Base-by-base conservation (phyloP, 2,888 invertebrate species). In the Seira sanloemensis region DNA sequence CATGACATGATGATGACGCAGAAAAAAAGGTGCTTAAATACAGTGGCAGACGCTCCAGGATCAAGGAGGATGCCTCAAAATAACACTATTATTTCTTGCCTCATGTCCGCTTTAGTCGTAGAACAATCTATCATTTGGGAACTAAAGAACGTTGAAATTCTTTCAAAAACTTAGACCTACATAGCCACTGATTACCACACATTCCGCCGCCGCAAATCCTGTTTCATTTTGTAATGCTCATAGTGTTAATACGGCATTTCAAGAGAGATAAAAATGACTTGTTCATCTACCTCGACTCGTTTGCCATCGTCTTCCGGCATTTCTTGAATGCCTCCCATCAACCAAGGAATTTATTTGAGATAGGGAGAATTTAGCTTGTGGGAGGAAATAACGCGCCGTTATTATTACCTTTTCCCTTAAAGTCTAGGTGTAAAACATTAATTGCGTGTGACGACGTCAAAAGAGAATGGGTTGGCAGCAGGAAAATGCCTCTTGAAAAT, bases 1-100 rank as follows among this genome's bases (percentile, higher is more conserved):
- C 72, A 37, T 75, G 75, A 25, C 75, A 75, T 25, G 65, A 75
- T 50, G 54, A 72, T 21, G 37, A 73, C 66, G 46, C 46, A 21
- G 75, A 23, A 46, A 73, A 71, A 66, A 26, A 46, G 27, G 37
- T 66, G 37, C 23, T 74, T 75, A 65, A 75, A 66, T 75, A 37
- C 24, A 54, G 62, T 62, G 62, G n/a, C 62, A 62, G 62, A 21
- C 62, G 62, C 21, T 62, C 2, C 21, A 62, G 62, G 62, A 62
- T 62, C 62, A 62, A 62, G 23, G 7, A 62, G 62, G 21, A 62
- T 62, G 62, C 23, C 21, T 62, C 62, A 19, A 62, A 62, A 62
- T 19, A 62, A 62, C 62, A n/a, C 62, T 7, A 62, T 62, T 62
- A 62, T 62, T 62, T 62, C 62, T 62, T 62, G 62, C 62, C 21